A percentile compares a stretch with the other conserved stretches of the same genome.
These are phyloP conservation scores for Toxotes jaculatrix DNA, from an alignment of 2,113 vertebrate species.

Conservation along the genomic window DNA sequence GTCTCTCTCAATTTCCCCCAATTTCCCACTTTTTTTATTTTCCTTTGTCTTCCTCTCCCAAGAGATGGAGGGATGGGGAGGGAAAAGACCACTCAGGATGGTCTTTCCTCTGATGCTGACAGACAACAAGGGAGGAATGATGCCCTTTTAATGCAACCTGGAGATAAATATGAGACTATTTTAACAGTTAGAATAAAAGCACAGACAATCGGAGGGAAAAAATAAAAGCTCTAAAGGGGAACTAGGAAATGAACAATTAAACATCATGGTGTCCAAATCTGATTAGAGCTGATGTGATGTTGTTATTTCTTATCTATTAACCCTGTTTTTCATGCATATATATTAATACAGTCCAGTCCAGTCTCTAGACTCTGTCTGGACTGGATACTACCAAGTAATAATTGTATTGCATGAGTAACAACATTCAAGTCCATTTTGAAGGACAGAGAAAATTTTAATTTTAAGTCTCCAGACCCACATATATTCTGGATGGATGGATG, in stretches of 20 bases:
- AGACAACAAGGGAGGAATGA: slow-evolving; percentile 1
- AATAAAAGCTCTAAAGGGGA: neutral
- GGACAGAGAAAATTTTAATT: neutral
- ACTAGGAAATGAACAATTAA: slow-evolving; percentile 5
- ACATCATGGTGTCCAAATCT: neutral
- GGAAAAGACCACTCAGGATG: slow-evolving; percentile 29
- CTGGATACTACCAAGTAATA: neutral
- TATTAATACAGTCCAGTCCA: no score
- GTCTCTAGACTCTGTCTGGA: neutral
- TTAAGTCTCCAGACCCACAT: neutral
- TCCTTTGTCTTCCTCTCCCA: slow-evolving; percentile 69
- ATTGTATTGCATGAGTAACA: neutral
- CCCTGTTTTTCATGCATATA: neutral
- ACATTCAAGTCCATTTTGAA: neutral
- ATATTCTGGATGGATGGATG: slow-evolving; percentile 28
- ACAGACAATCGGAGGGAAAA: neutral
- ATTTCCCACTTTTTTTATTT: slow-evolving; percentile 65
- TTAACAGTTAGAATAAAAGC: neutral
- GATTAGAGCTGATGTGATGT: slow-evolving; percentile 7
- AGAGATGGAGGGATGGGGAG: slow-evolving; percentile 46
- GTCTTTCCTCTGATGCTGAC: slow-evolving; percentile 41
- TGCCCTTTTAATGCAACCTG: slow-evolving; percentile 21
- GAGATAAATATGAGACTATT: neutral
- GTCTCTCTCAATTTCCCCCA: slow-evolving; percentile 69
- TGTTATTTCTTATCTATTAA: neutral